Evolutionary conservation across 2,113 vertebrate species (phyloP), one percentile per base, ranked within the genome.

Genomic region (Triplophysa siluroides): DNA sequence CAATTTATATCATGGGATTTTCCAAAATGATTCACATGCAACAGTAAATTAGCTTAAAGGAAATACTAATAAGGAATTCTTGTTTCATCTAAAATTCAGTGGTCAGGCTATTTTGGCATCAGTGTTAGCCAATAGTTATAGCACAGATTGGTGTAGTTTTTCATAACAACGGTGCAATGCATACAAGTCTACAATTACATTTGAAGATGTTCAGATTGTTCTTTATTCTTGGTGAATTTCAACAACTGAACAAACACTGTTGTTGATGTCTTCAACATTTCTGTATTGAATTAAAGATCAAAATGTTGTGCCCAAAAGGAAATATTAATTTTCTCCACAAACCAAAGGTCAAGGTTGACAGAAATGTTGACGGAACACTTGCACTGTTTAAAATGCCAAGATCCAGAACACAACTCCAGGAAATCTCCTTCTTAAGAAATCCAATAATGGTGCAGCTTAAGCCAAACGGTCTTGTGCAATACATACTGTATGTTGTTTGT

Each of bases 371-470:
- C 52, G n/a, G 5, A 8, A 9, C 18, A 56, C 54, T n/a, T 56
- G 16, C 52, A 56, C 19, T 19, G 16, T 56, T 56, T 12, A 13
- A 75, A 41, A 62, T 45, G 14, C 8, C 4, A 26, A 62, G 43
- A 61, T 38, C 56, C 23, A 4, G 13, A 58, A 41, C 41, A 26
- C 23, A 47, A 45, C 21, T 43, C 72, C 2, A 47, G 38, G 58
- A 60, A 43, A 23, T 13, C 12, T 41, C 8, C 8, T 58, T 52
- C 67, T 70, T n/a, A 56, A 23, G 33, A 47, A 62, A n/a, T 23
- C 41, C 41, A 26, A n/a, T 29, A 75, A 63, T 62, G 72, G 4
- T n/a, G 73, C 58, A 76, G 21, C 73, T 75, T 21, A 47, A 63
- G 41, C 38, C 23, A 75, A 47, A 47, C 41, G 47, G 9, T 45